These are phyloP conservation scores for Bursaphelenchus okinawaensis DNA, from an alignment of 2,888 invertebrate genomes.

Conservation along the genomic window DNA sequence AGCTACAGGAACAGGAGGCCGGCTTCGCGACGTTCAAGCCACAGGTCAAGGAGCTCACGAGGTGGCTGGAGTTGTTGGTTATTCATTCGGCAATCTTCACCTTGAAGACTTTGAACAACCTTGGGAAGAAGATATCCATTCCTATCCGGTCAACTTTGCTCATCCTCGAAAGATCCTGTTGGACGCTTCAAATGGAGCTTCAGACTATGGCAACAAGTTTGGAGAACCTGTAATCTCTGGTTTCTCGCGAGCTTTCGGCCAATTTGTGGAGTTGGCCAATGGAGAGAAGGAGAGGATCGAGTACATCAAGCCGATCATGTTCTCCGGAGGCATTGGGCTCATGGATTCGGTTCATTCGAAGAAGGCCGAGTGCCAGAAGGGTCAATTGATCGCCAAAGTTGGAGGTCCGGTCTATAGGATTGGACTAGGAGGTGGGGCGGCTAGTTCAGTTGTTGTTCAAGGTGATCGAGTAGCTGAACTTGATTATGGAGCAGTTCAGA, in stretches of 20 bases:
- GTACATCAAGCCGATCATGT: slow-evolving; percentile 98
- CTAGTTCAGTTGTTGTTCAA: slow-evolving; percentile 76
- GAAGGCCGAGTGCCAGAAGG: slow-evolving; percentile 16
- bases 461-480: slow-evolving; percentile 67
- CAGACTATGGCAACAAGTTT: slow-evolving; percentile 98
- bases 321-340: slow-evolving; percentile 72
- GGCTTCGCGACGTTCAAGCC: slow-evolving; percentile 87
- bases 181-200: slow-evolving; percentile 94
- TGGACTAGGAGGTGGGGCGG: slow-evolving; percentile 96
- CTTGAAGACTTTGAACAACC: slow-evolving; percentile 83
- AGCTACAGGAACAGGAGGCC: slow-evolving; percentile 92
- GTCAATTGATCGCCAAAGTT: slow-evolving; percentile 76
- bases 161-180: slow-evolving; percentile 75
- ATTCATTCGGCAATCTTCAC: slow-evolving; percentile 84
- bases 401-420: slow-evolving; percentile 96
- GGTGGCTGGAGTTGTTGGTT: slow-evolving; percentile 59
- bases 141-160: slow-evolving; percentile 83
- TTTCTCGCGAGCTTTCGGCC: slow-evolving; percentile 76
- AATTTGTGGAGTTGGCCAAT: neutral
- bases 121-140: slow-evolving; percentile 75
- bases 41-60: slow-evolving; percentile 59
- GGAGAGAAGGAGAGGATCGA: slow-evolving; percentile 64
- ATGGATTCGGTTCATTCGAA: slow-evolving; percentile 21
- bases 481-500: slow-evolving; percentile 93
- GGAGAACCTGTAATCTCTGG: slow-evolving; percentile 86